These are phyloP conservation scores for Myopa tessellatipennis DNA, from an alignment of 2,888 invertebrate species.

Conservation along the genomic window DNA sequence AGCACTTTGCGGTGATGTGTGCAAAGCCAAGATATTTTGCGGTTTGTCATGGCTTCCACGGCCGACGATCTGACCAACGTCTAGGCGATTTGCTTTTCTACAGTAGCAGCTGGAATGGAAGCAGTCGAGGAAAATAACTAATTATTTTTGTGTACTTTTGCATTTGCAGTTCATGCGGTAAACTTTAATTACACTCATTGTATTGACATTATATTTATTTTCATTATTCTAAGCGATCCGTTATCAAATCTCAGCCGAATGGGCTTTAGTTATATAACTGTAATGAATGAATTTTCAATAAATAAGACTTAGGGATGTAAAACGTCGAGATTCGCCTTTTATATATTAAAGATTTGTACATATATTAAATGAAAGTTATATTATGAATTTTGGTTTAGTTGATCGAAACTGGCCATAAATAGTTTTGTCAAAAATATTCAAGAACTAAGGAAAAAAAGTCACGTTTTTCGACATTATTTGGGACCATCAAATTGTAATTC, in stretches of 20 bases:
- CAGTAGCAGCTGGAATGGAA: conserved; percentile 18
- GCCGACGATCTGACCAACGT: not conserved
- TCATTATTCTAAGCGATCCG: not conserved
- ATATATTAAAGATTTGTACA: too few species aligned
- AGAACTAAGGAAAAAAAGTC: too few species aligned
- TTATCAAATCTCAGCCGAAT: not conserved
- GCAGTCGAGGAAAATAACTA: conserved; percentile 8
- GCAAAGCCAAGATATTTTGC: conserved; percentile 7
- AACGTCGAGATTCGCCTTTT: too few species aligned
- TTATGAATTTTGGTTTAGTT: too few species aligned
- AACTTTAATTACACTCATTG: conserved; percentile 11
- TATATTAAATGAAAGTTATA: too few species aligned
- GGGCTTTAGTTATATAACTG: too few species aligned
- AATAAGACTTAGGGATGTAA: too few species aligned
- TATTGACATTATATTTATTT: conserved; percentile 2
- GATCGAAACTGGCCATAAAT: too few species aligned
- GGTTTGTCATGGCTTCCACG: conserved; percentile 21
- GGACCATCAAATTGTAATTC: too few species aligned
- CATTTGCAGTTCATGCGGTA: not conserved
- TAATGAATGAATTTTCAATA: too few species aligned
- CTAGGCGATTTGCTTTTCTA: not conserved
- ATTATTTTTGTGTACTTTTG: conserved; percentile 7
- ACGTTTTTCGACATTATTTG: too few species aligned
- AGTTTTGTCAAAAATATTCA: too few species aligned
- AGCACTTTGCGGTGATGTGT: not conserved